Evolutionary conservation across 2,888 invertebrate genomes (phyloP), one percentile per base, ranked within the genome.

Genomic region (Drosophila nr. medialis): DNA sequence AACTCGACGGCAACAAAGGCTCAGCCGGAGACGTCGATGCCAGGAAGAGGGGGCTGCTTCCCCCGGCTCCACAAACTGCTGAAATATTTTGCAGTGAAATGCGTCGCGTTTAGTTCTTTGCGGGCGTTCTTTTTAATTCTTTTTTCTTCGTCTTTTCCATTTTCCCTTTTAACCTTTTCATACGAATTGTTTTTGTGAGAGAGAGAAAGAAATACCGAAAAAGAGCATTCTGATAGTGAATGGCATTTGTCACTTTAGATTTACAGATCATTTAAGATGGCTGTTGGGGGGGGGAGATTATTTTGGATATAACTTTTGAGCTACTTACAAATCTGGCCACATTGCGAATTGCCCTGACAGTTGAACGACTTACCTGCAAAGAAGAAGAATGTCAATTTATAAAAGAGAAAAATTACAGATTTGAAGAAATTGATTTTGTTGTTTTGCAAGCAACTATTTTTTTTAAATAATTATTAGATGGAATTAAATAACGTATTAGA

Each of bases 361-460:
- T 48, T 45, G 29, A 62, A 34, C 49, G 66, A 87, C 85, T 89
- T 82, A 89, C 86, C 90, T 89, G 77, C 2, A 69, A 59, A 21
- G 30, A 38, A 48, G 24, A 45, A 64, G 27, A 59, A 8, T 21
- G 13, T 4, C 10, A 27, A 34, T 67, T 38, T 59, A 53, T 40
- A 13, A 34, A 30, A 32, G 34, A 13, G 8, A 36, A 45, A 45
- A 50, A n/a, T 45, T 24, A 38, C 24, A 38, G 36, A 56, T 15
- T 42, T 58, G 0, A 21, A 2, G 24, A 21, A 29, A 30, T 24
- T 15, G 4, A 32, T 42, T 48, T 24, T 18, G 1, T 27, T 10
- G 18, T 10, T 27, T 5, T 27, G 18, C 49, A 18, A 49, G 45
- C 18, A 49, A 27, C 15, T 21, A 30, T 32, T 21, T 49, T 5